Percentiles rank a stretch among this genome's conserved stretches.
Evolutionary conservation across 1,140 invertebrate genomes (phyloP).

Genomic region (Geopemphigus sp.): DNA sequence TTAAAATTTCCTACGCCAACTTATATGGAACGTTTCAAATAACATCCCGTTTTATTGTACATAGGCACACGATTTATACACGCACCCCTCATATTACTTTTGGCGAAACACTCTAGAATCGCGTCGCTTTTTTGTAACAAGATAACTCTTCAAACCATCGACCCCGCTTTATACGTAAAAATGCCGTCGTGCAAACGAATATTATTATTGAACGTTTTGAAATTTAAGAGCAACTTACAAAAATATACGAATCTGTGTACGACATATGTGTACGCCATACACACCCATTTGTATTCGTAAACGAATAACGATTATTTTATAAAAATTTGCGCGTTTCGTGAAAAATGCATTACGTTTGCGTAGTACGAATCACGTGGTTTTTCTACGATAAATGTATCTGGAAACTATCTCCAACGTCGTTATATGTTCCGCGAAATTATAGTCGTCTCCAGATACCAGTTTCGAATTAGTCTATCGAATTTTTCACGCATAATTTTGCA

Average conservation of each 20-base stretch:
- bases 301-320: too few relatives aligned
- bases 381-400: too few relatives aligned
- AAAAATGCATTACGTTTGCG: too few relatives aligned
- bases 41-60: neutral
- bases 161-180: slow-evolving; percentile 5
- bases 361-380: too few relatives aligned
- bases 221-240: neutral
- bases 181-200: neutral
- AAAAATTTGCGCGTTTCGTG: too few relatives aligned
- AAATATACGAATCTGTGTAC: neutral
- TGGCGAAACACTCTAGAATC: slow-evolving; percentile 3
- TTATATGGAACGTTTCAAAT: neutral
- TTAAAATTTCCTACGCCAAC: neutral
- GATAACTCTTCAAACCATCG: neutral
- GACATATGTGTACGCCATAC: too few relatives aligned
- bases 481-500: too few relatives aligned
- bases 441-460: too few relatives aligned
- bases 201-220: neutral
- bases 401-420: too few relatives aligned
- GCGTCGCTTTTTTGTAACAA: slow-evolving; percentile 2
- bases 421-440: too few relatives aligned
- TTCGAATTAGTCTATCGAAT: too few relatives aligned
- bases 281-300: too few relatives aligned
- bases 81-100: neutral
- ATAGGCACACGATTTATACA: neutral